phyloP scores from a whole-genome alignment of 2,113 vertebrate species.

The Misgurnus anguillicaudatus region DNA sequence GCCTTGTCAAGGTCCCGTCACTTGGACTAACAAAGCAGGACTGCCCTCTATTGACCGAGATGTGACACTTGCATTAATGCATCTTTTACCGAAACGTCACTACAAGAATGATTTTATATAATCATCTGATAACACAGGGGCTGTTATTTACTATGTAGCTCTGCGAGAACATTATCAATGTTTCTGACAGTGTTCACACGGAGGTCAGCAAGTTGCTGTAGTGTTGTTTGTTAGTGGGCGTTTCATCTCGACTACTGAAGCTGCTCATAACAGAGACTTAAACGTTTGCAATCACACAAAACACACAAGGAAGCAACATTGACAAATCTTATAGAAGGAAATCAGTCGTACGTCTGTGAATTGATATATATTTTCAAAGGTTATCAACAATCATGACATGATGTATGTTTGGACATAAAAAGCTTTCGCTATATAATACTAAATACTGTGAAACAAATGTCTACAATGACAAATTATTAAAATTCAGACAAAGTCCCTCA shows the following conservation, averaged over 20 bases:
- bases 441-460: constrained; percentile 17
- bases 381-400: constrained; percentile 25
- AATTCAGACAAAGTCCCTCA: constrained; percentile 4
- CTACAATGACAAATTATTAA: constrained; percentile 11
- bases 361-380: constrained; percentile 29
- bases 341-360: constrained; percentile 17
- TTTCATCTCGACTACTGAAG: background rate
- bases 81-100: background rate
- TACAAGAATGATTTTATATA: background rate
- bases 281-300: too few relatives aligned
- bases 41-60: background rate
- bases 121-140: background rate
- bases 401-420: constrained; percentile 28
- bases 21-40: constrained; percentile 29
- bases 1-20: constrained; percentile 21
- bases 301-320: background rate
- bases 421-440: constrained; percentile 28
- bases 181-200: too few relatives aligned
- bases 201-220: too few relatives aligned
- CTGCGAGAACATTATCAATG: too few relatives aligned
- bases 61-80: background rate
- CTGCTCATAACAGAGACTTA: too few relatives aligned
- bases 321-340: background rate
- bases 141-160: too few relatives aligned
- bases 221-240: background rate